These are phyloP conservation scores for Scelioninae gen. 2 DNA, from an alignment of 2,888 invertebrate genomes.

Conservation along the genomic window DNA sequence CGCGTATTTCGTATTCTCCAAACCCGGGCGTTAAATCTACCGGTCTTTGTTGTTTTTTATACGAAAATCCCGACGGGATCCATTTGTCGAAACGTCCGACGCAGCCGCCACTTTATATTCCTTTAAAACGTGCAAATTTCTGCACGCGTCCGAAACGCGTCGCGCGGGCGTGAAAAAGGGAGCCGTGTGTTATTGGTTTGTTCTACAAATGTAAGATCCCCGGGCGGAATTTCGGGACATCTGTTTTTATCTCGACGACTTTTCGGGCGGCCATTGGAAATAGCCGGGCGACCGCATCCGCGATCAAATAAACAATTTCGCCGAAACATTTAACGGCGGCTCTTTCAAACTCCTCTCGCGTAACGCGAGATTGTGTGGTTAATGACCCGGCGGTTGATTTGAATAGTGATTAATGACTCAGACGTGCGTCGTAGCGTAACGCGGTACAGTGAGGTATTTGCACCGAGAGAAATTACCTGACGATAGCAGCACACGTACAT, in stretches of 20 bases:
- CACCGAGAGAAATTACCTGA: slow-evolving; percentile 48
- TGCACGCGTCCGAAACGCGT: slow-evolving; percentile 39
- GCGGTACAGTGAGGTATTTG: slow-evolving; percentile 43
- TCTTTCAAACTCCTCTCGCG: slow-evolving; percentile 10
- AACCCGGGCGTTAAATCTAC: slow-evolving; percentile 37
- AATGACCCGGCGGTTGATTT: slow-evolving; percentile 52
- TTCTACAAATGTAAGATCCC: slow-evolving; percentile 41
- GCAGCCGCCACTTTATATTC: slow-evolving; percentile 49
- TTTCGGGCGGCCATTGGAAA: neutral
- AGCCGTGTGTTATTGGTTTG: slow-evolving; percentile 37
- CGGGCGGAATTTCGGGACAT: slow-evolving; percentile 19
- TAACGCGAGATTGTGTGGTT: slow-evolving; percentile 30
- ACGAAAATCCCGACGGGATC: slow-evolving; percentile 47
- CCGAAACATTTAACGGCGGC: slow-evolving; percentile 7
- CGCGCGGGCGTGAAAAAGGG: slow-evolving; percentile 30
- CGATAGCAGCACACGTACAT: slow-evolving; percentile 46
- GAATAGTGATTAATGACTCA: slow-evolving; percentile 53
- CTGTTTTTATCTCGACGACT: slow-evolving; percentile 8
- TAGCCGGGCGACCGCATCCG: neutral
- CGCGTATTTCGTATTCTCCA: slow-evolving; percentile 42
- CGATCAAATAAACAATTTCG: slow-evolving; percentile 23
- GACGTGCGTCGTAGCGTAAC: slow-evolving; percentile 48
- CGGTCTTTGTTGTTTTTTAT: slow-evolving; percentile 45
- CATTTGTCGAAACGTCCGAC: slow-evolving; percentile 51
- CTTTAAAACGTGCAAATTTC: slow-evolving; percentile 44